Conservation (phyloP, 2,888 invertebrate genomes). For the Podotricha telesiphe region DNA sequence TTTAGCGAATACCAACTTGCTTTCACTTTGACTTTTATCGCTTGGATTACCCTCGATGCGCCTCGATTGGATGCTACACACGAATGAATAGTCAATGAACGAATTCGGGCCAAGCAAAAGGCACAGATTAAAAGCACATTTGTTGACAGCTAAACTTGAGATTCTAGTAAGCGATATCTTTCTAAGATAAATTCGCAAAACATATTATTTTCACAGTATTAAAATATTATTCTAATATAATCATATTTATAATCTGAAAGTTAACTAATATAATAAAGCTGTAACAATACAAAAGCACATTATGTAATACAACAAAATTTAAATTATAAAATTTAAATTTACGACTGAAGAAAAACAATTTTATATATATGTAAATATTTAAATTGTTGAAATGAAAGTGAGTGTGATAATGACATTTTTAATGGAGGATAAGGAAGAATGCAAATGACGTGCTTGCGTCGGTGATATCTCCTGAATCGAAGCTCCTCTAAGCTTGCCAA, state of each 20-base stretch:
- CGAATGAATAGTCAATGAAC: slow-evolving; percentile 70
- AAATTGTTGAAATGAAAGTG: slow-evolving; percentile 58
- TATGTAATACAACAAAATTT: slow-evolving; percentile 49
- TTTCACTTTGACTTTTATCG: slow-evolving; percentile 73
- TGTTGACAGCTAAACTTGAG: slow-evolving; percentile 48
- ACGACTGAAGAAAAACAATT: slow-evolving; percentile 55
- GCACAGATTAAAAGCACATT: slow-evolving; percentile 52
- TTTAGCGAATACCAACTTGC: slow-evolving; percentile 70
- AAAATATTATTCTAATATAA: too few species aligned
- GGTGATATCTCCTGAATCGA: slow-evolving; percentile 65
- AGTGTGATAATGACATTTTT: slow-evolving; percentile 54
- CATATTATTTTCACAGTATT: too few species aligned
- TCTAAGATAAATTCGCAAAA: not conserved
- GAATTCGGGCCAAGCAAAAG: slow-evolving; percentile 63
- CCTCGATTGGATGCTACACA: slow-evolving; percentile 66
- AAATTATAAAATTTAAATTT: slow-evolving; percentile 61
- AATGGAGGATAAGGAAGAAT: slow-evolving; percentile 57
- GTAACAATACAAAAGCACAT: not conserved
- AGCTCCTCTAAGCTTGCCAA: slow-evolving; percentile 72
- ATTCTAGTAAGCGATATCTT: slow-evolving; percentile 35
- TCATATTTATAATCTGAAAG: too few species aligned
- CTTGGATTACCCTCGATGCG: slow-evolving; percentile 64
- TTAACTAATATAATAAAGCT: too few species aligned
- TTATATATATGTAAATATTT: slow-evolving; percentile 47
- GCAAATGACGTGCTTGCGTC: slow-evolving; percentile 75